Percentiles rank a stretch among this genome's conserved stretches.
Conservation (phyloP, 2,888 invertebrate genomes). For the Ectobius pallidus region DNA sequence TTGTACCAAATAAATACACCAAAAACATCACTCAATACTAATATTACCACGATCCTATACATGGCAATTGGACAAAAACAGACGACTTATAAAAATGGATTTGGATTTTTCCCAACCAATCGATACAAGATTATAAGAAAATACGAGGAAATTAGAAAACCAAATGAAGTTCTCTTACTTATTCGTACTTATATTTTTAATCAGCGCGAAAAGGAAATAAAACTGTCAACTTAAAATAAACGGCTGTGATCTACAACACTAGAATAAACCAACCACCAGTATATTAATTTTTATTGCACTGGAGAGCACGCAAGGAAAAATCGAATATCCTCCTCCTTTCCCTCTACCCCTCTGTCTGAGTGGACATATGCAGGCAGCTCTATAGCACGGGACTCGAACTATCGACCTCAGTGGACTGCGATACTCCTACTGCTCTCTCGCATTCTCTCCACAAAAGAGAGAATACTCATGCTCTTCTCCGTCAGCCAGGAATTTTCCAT, state of each 20-base stretch:
- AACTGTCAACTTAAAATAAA: too few species aligned
- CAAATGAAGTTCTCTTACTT: too few species aligned
- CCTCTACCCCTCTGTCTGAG: background rate
- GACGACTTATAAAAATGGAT: too few species aligned
- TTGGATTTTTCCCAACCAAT: too few species aligned
- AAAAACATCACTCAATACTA: too few species aligned
- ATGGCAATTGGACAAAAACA: too few species aligned
- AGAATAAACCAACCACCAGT: background rate
- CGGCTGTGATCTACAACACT: background rate
- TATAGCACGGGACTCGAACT: constrained; percentile 10
- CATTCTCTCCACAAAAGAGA: background rate
- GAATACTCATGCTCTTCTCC: background rate
- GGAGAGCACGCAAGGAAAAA: background rate
- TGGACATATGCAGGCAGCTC: background rate
- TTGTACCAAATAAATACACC: too few species aligned
- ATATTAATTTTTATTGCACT: background rate
- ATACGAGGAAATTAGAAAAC: too few species aligned
- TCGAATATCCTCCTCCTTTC: background rate
- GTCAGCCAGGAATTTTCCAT: background rate
- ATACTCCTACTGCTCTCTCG: background rate
- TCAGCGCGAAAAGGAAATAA: too few species aligned
- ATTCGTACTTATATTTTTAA: too few species aligned
- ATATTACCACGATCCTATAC: too few species aligned
- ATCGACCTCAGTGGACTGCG: constrained; percentile 23
- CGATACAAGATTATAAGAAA: too few species aligned